Evolutionary conservation across 2,888 invertebrate genomes (phyloP).

Genomic region (Odontomyia ornata): DNA sequence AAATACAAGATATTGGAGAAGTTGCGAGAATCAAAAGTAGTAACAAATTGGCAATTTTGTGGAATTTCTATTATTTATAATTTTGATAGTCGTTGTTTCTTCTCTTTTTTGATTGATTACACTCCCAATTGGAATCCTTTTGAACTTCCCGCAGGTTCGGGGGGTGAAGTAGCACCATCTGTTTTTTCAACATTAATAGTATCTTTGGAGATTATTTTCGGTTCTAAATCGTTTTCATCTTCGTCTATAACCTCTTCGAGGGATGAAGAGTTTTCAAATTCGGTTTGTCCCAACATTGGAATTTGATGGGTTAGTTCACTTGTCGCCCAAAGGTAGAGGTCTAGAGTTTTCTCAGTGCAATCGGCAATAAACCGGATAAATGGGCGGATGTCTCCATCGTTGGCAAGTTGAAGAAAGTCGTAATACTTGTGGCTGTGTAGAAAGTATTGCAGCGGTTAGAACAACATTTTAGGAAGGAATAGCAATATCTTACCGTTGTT

Average conservation of each 20-base stretch:
- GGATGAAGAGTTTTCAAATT: constrained; percentile 45
- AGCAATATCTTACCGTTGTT: constrained; percentile 69
- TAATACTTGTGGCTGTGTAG: constrained; percentile 77
- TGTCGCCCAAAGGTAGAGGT: constrained; percentile 86
- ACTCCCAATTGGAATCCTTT: constrained; percentile 13
- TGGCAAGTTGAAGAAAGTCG: constrained; percentile 87
- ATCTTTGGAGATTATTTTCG: constrained; percentile 13
- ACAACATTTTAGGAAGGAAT: constrained; percentile 16
- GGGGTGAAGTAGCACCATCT: not conserved
- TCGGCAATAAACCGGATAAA: constrained; percentile 96
- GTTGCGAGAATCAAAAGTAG: not conserved
- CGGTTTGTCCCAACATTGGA: constrained; percentile 69
- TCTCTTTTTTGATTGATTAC: not conserved
- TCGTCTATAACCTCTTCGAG: constrained; percentile 33
- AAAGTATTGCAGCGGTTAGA: not conserved
- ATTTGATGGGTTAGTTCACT: constrained; percentile 76
- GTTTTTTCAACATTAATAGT: not conserved
- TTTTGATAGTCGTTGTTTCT: not conserved
- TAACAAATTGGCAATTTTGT: not conserved
- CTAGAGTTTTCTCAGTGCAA: constrained; percentile 87
- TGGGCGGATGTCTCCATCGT: constrained; percentile 93
- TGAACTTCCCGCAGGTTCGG: constrained; percentile 15
- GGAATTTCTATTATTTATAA: not conserved
- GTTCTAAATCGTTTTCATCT: constrained; percentile 26
- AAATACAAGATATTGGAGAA: not conserved